A percentile compares a stretch with the other conserved stretches of the same genome.
These are phyloP conservation scores for Fulmarus glacialis DNA, from an alignment of 2,113 vertebrate genomes.

Conservation along the genomic window DNA sequence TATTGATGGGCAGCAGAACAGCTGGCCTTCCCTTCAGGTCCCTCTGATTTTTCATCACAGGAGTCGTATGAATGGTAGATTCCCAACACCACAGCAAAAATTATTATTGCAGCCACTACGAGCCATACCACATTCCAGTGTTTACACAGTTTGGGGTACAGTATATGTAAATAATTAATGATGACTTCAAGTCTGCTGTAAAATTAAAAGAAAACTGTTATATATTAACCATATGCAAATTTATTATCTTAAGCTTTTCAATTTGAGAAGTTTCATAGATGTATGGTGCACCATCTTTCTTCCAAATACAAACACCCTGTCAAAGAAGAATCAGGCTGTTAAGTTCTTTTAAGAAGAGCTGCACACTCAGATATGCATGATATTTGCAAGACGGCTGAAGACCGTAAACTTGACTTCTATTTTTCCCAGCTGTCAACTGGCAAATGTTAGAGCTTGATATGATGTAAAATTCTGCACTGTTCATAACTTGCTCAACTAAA, in stretches of 20 bases:
- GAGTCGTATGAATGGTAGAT: slow-evolving; percentile 78
- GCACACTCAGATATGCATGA: not conserved
- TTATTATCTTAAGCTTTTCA: not conserved
- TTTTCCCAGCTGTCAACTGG: not conserved
- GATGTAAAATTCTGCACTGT: not conserved
- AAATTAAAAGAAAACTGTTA: slow-evolving; percentile 54
- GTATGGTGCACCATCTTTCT: not conserved
- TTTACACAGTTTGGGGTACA: slow-evolving; percentile 80
- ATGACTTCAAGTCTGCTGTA: slow-evolving; percentile 84
- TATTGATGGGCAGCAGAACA: slow-evolving; percentile 74
- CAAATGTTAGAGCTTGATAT: not conserved
- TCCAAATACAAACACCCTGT: not conserved
- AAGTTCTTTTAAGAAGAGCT: not conserved
- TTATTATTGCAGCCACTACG: slow-evolving; percentile 71
- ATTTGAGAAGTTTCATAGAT: not conserved
- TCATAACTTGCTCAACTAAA: not conserved
- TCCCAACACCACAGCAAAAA: slow-evolving; percentile 76
- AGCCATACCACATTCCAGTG: slow-evolving; percentile 82
- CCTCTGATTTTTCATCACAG: slow-evolving; percentile 71
- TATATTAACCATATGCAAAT: not conserved
- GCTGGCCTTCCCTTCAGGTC: slow-evolving; percentile 67
- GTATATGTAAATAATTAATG: slow-evolving; percentile 78
- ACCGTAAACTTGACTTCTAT: not conserved
- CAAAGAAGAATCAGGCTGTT: not conserved
- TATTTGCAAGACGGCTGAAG: not conserved